Conservation (phyloP, 1,140 invertebrate genomes). For the Drosophila subobscura region DNA sequence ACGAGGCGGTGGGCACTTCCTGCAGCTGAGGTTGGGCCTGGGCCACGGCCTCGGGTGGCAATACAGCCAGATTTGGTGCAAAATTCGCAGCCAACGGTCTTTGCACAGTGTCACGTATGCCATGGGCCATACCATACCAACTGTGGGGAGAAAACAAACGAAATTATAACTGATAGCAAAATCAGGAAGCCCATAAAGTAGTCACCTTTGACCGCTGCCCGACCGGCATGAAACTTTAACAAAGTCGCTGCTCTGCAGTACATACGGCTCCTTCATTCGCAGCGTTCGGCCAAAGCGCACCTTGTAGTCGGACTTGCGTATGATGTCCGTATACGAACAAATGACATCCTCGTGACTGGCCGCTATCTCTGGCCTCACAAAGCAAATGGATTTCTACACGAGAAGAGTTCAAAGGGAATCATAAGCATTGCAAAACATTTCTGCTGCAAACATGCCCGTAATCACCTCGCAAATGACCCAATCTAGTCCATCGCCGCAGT, state of each 20-base stretch:
- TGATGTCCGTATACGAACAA: slow-evolving; percentile 86
- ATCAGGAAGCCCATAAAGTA: not conserved
- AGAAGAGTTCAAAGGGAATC: not conserved
- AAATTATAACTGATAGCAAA: not conserved
- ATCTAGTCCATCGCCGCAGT: slow-evolving; percentile 85
- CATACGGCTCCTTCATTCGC: slow-evolving; percentile 86
- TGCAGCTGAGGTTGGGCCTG: slow-evolving; percentile 61
- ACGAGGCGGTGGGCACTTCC: slow-evolving; percentile 50
- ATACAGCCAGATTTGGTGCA: slow-evolving; percentile 53
- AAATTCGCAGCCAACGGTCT: slow-evolving; percentile 49
- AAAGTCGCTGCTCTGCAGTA: slow-evolving; percentile 87
- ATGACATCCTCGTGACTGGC: slow-evolving; percentile 84
- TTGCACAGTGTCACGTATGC: slow-evolving; percentile 70
- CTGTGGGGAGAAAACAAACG: slow-evolving; percentile 7
- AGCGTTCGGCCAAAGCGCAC: slow-evolving; percentile 84
- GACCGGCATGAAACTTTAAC: slow-evolving; percentile 86
- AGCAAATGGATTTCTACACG: slow-evolving; percentile 84
- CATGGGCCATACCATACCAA: slow-evolving; percentile 79
- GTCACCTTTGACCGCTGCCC: slow-evolving; percentile 84
- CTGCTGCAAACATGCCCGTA: not conserved
- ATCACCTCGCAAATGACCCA: slow-evolving; percentile 85
- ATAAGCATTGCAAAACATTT: not conserved
- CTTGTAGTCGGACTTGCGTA: slow-evolving; percentile 86
- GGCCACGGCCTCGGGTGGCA: slow-evolving; percentile 59
- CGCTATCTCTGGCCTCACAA: slow-evolving; percentile 84